Base-by-base conservation (phyloP, 2,888 invertebrate genomes). In the Auanema sp. region DNA sequence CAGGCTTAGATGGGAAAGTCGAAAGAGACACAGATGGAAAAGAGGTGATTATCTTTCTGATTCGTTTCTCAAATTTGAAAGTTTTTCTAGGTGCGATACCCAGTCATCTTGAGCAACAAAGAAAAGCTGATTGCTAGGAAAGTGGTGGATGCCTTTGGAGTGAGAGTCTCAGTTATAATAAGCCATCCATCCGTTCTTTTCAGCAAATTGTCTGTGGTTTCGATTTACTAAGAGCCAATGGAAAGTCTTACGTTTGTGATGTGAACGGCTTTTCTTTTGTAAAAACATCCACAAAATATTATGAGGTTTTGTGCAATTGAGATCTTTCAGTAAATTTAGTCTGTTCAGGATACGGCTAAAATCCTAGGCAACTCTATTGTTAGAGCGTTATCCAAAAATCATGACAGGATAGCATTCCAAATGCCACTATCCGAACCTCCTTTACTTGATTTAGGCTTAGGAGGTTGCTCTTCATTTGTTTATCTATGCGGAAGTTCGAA, bases 251-350 rank as follows among this genome's bases (percentile, higher is more conserved):
- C 85, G 98, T 99, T 0, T 98, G 98, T 86, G 98, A 99, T 87
- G 98, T 99, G 2, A 99, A 99, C 86, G 98, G 98, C 0, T 99
- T 99, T 86, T 97, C 96, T 84, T 99, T 99, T 86, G 98, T 99
- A 25, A 99, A 99, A 85, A 98, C 96, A 85, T 97, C 97, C 0
- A 93, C 93, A 85, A 99, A 99, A 84, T 99, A 99, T 87, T 99
- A 99, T 84, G 98, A 99, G 65, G 76, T 76, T 18, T 12, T 43
- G 14, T 23, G 11, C 52, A n/a, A n/a, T 12, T 8, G 12, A 21
- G n/a, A 23, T 52, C 3, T 2, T 18, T 52, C 33, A 33, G 33
- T 33, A n/a, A n/a, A n/a, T 8, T 10, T 12, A 42, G 10, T 23
- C 23, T 57, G 16, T 66, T 16, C 55, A 76, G 85, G 98, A 99